Evolutionary conservation across 2,888 invertebrate genomes (phyloP), one percentile per base, ranked within the genome.

Genomic region (Herminia tarsipennalis): DNA sequence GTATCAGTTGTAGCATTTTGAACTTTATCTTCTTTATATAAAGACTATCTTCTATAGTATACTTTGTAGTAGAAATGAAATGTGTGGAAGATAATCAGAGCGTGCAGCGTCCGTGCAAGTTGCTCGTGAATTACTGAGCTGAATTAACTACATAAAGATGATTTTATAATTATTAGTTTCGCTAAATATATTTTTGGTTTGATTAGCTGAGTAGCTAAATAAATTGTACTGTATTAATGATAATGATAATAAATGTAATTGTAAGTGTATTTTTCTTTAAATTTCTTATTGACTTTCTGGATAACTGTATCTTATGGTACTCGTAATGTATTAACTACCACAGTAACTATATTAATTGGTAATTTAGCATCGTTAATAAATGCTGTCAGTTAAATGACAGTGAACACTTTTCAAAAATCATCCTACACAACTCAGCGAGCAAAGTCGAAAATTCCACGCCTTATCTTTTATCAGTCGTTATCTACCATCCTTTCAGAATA

Each of bases 11-110:
- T 58, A 72, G 72, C 53, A 86, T 78, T 79, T 53, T 63, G 27
- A 13, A 50, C 46, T 30, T 48, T 66, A 56, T 33, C 2, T 4
- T 12, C 29, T 17, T 17, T 0, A 3, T 17, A 37, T 59, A 59
- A 39, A 29, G 64, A 48, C 42, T 18, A 43, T 32, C 24, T 41
- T 29, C 30, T 43, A 5, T 25, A 21, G 17, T 30, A 21, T n/a
- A 6, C 63, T 40, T 38, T 17, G 52, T 68, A 61, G 81, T 83
- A 89, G 85, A 89, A 90, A 89, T 86, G 85, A 88, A 89, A 88
- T 85, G 87, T 85, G 80, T 72, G 72, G 79, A 71, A 73, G 76
- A 27, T 76, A 66, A 88, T 86, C 73, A 89, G 89, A 89, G 87
- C 89, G 73, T 87, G 67, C 59, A 79, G 70, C 83, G 83, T 80